These are phyloP conservation scores for Sciaenops ocellatus DNA, from an alignment of 2,797 vertebrate genomes.

Conservation along the genomic window DNA sequence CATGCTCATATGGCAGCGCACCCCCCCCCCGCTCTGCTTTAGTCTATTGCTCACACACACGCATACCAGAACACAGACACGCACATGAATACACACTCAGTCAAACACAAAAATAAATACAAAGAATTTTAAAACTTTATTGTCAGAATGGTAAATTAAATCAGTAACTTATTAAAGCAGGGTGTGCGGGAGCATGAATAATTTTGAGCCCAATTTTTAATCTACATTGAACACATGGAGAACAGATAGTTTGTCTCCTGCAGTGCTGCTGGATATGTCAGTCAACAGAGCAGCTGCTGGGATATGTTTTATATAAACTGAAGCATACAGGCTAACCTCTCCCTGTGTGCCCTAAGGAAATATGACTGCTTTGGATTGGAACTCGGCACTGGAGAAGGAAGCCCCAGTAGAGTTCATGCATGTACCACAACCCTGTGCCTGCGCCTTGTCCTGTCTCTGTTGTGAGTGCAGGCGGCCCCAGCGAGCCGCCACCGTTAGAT, in stretches of 20 bases:
- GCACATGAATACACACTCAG: slow-evolving; percentile 39
- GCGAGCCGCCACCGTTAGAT: slow-evolving; percentile 75
- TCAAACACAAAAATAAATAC: slow-evolving; percentile 25
- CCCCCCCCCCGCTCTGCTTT: slow-evolving; percentile 72
- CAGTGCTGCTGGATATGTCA: slow-evolving; percentile 75
- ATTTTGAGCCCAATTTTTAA: slow-evolving; percentile 44
- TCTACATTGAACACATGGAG: slow-evolving; percentile 43
- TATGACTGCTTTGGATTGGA: slow-evolving; percentile 84
- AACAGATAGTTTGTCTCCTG: slow-evolving; percentile 62
- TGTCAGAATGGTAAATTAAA: slow-evolving; percentile 32
- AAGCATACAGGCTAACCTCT: slow-evolving; percentile 75
- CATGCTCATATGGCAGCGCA: slow-evolving; percentile 75
- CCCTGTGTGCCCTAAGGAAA: slow-evolving; percentile 82
- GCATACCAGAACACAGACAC: slow-evolving; percentile 58
- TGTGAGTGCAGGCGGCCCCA: slow-evolving; percentile 67
- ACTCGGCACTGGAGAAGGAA: slow-evolving; percentile 76
- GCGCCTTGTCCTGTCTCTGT: slow-evolving; percentile 76
- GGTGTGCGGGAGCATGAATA: neutral
- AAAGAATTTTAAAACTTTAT: neutral
- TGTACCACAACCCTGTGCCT: slow-evolving; percentile 72
- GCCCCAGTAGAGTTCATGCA: slow-evolving; percentile 81
- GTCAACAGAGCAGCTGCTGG: slow-evolving; percentile 82
- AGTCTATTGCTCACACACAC: slow-evolving; percentile 54
- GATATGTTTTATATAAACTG: slow-evolving; percentile 85
- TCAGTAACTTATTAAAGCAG: slow-evolving; percentile 15